Evolutionary conservation across 1,140 invertebrate species (phyloP).

Genomic region (Tribolium madens): DNA sequence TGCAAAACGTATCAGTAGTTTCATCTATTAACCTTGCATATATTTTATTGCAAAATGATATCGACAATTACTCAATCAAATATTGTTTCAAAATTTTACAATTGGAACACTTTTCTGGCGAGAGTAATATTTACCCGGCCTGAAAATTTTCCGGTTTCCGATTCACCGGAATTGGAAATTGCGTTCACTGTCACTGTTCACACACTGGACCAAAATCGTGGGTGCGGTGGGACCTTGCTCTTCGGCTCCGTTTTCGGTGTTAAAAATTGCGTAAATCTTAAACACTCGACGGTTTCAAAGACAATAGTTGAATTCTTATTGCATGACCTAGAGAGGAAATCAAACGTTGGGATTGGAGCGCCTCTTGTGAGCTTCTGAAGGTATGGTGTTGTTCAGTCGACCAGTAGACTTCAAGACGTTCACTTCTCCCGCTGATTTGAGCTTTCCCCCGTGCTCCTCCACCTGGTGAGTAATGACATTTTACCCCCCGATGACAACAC

Average conservation of each 20-base stretch:
- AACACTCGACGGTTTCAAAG: slow-evolving; percentile 48
- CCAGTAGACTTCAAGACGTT: slow-evolving; percentile 58
- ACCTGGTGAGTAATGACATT: slow-evolving; percentile 51
- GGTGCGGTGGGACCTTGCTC: slow-evolving; percentile 45
- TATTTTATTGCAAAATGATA: slow-evolving; percentile 20
- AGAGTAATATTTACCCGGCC: too few species aligned
- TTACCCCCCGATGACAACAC: slow-evolving; percentile 46
- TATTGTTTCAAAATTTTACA: background rate
- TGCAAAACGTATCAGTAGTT: slow-evolving; percentile 30
- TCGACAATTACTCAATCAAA: slow-evolving; percentile 10
- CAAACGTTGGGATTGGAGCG: slow-evolving; percentile 52
- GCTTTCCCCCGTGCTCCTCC: slow-evolving; percentile 48
- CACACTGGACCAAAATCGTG: background rate
- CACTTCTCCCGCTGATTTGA: slow-evolving; percentile 53
- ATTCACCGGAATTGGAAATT: too few species aligned
- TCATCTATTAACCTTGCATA: slow-evolving; percentile 18
- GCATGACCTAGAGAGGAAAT: slow-evolving; percentile 60
- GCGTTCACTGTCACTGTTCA: background rate
- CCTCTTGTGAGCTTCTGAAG: slow-evolving; percentile 55
- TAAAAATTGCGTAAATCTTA: slow-evolving; percentile 49
- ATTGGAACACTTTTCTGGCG: background rate
- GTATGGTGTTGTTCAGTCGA: slow-evolving; percentile 54
- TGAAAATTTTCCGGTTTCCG: background rate
- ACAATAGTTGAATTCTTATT: slow-evolving; percentile 52
- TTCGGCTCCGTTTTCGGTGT: slow-evolving; percentile 40